These are phyloP conservation scores for Etheostoma perlongum DNA, from an alignment of 2,797 vertebrate genomes.

Conservation along the genomic window DNA sequence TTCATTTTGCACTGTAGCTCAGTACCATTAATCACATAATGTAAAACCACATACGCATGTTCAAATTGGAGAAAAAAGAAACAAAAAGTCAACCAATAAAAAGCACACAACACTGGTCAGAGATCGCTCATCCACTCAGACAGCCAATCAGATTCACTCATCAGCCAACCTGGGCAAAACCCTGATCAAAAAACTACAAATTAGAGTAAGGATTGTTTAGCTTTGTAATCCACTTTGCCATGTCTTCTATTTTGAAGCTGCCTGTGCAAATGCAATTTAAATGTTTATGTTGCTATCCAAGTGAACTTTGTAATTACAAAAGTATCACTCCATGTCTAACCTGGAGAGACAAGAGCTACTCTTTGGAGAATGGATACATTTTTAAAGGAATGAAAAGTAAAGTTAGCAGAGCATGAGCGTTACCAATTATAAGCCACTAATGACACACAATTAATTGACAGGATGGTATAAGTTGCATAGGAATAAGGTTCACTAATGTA, in stretches of 20 bases:
- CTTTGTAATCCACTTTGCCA: constrained; percentile 3
- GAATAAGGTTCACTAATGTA: constrained; percentile 9
- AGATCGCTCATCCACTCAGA: constrained; percentile 47
- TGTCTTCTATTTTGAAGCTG: constrained; percentile 14
- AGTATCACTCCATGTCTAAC: not conserved
- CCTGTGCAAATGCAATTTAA: not conserved
- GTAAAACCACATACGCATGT: not conserved
- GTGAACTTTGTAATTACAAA: constrained; percentile 5
- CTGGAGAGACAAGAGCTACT: not conserved
- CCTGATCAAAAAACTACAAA: not conserved
- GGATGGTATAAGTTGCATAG: not conserved
- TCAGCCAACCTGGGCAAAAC: constrained; percentile 61
- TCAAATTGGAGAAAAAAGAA: not conserved
- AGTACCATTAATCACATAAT: not conserved
- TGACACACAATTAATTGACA: not conserved
- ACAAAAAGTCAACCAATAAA: constrained; percentile 20
- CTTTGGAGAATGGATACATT: not conserved
- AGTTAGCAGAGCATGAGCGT: not conserved
- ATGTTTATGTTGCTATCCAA: not conserved
- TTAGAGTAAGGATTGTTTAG: not conserved
- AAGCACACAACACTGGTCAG: constrained; percentile 43
- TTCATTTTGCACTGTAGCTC: not conserved
- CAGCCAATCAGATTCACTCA: constrained; percentile 47
- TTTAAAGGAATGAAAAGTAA: not conserved
- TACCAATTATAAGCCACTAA: constrained; percentile 5